Evolutionary conservation across 35 echinoderm and acorn worm species (phyloP).

Genomic region (Apostichopus parvimensis): DNA sequence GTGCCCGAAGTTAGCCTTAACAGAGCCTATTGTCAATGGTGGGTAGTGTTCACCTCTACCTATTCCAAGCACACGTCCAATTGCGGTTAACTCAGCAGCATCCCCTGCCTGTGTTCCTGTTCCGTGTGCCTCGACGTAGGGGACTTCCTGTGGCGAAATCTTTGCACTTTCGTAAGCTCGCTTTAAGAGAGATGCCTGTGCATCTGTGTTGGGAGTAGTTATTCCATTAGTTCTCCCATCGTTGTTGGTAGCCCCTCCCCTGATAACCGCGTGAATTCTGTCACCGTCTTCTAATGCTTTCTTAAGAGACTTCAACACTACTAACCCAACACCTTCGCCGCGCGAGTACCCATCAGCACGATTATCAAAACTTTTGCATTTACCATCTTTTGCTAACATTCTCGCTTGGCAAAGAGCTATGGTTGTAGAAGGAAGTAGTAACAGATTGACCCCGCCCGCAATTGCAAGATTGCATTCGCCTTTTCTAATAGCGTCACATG

Average conservation of each 20-base stretch:
- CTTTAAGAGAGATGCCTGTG: slow-evolving; percentile 20
- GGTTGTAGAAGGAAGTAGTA: slow-evolving; percentile 11
- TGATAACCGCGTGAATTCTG: slow-evolving; percentile 52
- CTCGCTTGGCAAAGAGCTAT: slow-evolving; percentile 59
- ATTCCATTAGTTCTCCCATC: slow-evolving; percentile 59
- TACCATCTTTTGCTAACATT: slow-evolving; percentile 56
- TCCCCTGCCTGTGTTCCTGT: slow-evolving; percentile 55
- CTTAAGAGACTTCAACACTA: slow-evolving; percentile 55
- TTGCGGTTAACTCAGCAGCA: slow-evolving; percentile 47
- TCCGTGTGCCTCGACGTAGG: slow-evolving; percentile 60
- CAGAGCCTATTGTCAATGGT: slow-evolving; percentile 68
- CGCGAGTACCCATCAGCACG: slow-evolving; percentile 48
- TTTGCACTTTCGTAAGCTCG: slow-evolving; percentile 27
- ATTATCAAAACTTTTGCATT: slow-evolving; percentile 65
- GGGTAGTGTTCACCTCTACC: neutral
- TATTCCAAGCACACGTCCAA: slow-evolving; percentile 21
- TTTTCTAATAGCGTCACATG: slow-evolving; percentile 28
- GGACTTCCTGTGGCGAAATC: slow-evolving; percentile 40
- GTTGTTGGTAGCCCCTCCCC: slow-evolving; percentile 53
- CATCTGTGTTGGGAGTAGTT: slow-evolving; percentile 37
- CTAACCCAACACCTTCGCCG: slow-evolving; percentile 56
- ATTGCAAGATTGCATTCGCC: slow-evolving; percentile 34
- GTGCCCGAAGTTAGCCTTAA: slow-evolving; percentile 89
- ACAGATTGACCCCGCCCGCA: slow-evolving; percentile 71
- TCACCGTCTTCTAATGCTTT: slow-evolving; percentile 51